Conservation (phyloP, 1,140 invertebrate species). For the Hermetia illucens region DNA sequence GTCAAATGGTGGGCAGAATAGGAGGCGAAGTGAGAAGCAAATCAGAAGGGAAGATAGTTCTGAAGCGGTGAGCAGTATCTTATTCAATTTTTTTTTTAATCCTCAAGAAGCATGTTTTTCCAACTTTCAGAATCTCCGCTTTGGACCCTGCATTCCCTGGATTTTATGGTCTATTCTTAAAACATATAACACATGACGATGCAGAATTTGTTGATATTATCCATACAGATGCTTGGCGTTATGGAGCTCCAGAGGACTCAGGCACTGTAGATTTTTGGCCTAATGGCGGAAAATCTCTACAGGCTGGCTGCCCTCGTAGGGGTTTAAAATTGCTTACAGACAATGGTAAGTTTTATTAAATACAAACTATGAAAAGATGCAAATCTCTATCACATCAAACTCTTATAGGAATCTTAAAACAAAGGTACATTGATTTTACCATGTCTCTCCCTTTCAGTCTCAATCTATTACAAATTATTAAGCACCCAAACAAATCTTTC, state of each 20-base stretch:
- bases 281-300: conserved; percentile 39
- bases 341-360: no score
- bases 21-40: conserved; percentile 25
- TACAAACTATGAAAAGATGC: no score
- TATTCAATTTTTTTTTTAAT: not conserved
- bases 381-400: no score
- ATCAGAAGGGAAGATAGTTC: conserved; percentile 5
- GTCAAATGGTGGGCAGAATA: conserved; percentile 33
- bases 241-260: conserved; percentile 32
- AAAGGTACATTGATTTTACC: no score
- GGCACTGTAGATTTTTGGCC: conserved; percentile 49
- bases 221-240: conserved; percentile 35
- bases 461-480: no score
- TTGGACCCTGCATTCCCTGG: conserved; percentile 35
- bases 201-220: conserved; percentile 39
- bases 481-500: no score
- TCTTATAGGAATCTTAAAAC: no score
- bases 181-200: conserved; percentile 30
- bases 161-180: conserved; percentile 25
- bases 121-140: conserved; percentile 23
- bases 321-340: conserved; percentile 27
- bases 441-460: no score
- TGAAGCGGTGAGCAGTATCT: conserved; percentile 7
- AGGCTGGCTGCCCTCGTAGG: conserved; percentile 39
- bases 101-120: not conserved